Evolutionary conservation across 2,797 vertebrate genomes (phyloP).

Genomic region (Myotis pilosus): DNA sequence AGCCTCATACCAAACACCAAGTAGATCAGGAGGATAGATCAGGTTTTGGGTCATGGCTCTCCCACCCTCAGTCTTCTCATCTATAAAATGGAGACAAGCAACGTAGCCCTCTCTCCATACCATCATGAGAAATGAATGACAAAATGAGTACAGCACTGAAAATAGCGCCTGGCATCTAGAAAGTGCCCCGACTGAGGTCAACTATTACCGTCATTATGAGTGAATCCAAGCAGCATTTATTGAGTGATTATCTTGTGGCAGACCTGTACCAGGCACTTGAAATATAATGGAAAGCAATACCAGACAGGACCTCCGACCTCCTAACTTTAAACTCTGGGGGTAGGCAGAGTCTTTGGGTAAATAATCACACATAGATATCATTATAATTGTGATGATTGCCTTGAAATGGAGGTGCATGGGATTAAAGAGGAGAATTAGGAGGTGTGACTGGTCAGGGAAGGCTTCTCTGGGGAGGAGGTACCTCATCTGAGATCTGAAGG

Average conservation of each 20-base stretch:
- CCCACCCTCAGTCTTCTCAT: background rate
- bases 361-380: background rate
- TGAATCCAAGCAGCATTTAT: background rate
- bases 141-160: background rate
- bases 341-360: background rate
- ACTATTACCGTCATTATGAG: background rate
- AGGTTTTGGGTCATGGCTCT: background rate
- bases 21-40: background rate
- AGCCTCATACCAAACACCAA: background rate
- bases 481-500: background rate
- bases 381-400: background rate
- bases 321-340: background rate
- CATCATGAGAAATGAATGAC: background rate
- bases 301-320: background rate
- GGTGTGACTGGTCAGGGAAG: background rate
- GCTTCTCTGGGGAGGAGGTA: background rate
- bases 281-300: background rate
- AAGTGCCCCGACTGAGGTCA: background rate
- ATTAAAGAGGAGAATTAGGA: background rate
- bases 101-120: background rate
- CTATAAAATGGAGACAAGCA: background rate
- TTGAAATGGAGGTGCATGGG: background rate
- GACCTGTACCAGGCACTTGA: background rate
- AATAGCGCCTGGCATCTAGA: background rate
- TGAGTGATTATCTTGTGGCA: background rate